These are phyloP conservation scores for Pheosia tremula DNA, from an alignment of 2,888 invertebrate genomes.

Conservation along the genomic window DNA sequence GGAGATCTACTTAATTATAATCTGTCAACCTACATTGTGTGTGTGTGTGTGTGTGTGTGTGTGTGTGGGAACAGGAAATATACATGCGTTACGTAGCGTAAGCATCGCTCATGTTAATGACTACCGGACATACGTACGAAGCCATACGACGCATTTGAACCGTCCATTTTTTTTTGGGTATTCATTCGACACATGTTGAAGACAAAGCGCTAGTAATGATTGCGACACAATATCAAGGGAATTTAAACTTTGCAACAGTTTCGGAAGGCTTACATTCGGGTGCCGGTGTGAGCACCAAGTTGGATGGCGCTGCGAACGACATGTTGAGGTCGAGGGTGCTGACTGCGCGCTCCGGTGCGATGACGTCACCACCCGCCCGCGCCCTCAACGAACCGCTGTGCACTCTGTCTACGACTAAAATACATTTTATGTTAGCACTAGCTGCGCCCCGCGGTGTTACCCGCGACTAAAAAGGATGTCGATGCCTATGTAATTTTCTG, in stretches of 20 bases:
- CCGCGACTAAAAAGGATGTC: too few relatives aligned
- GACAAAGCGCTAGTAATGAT: neutral
- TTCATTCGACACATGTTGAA: neutral
- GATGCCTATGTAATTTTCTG: too few relatives aligned
- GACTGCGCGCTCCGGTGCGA: constrained; percentile 67
- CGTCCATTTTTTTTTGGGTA: neutral
- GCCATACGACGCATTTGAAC: neutral
- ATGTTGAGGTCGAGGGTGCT: constrained; percentile 70
- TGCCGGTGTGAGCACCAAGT: constrained; percentile 77
- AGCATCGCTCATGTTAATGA: neutral
- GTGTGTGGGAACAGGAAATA: neutral
- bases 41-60: neutral
- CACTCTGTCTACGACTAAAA: constrained; percentile 66
- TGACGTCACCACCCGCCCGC: constrained; percentile 77
- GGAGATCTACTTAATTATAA: neutral
- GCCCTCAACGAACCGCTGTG: constrained; percentile 63
- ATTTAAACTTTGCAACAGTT: neutral
- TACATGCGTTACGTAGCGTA: too few relatives aligned
- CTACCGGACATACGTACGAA: neutral
- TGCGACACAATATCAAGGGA: neutral
- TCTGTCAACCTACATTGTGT: neutral
- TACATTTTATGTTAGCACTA: neutral
- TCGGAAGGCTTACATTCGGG: constrained; percentile 72
- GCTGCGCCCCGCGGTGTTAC: constrained; percentile 2
- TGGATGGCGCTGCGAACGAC: constrained; percentile 72